Evolutionary conservation across 30 jellyfish, hydroid and myxozoan genomes (phyloP).

Genomic region (Euphysa ruthae): DNA sequence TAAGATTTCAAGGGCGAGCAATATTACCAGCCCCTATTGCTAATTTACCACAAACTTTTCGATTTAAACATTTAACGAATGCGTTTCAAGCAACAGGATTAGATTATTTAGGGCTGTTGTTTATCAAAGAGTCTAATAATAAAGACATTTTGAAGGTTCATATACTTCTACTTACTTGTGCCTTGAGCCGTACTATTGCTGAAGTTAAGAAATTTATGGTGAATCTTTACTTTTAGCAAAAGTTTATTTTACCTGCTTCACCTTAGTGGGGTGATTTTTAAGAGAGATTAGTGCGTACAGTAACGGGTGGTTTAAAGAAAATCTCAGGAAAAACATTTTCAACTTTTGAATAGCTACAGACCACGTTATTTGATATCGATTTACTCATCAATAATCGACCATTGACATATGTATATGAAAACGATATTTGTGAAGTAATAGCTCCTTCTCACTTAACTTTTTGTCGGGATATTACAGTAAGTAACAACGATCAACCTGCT

Average conservation of each 20-base stretch:
- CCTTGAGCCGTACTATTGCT: slow-evolving; percentile 20
- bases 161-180: slow-evolving; percentile 34
- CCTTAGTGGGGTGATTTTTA: slow-evolving; percentile 48
- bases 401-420: slow-evolving; percentile 2
- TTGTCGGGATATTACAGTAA: slow-evolving; percentile 25
- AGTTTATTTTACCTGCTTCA: slow-evolving; percentile 15
- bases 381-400: slow-evolving; percentile 29
- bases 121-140: no score
- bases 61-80: no score
- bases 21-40: no score
- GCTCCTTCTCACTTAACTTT: slow-evolving; percentile 33
- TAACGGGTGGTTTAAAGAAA: slow-evolving; percentile 22
- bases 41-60: no score
- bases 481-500: no score
- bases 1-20: no score
- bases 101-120: no score
- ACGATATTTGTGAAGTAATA: slow-evolving; percentile 2
- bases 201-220: slow-evolving; percentile 7
- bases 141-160: slow-evolving; percentile 27
- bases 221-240: slow-evolving; percentile 1
- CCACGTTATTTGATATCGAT: not conserved
- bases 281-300: slow-evolving; percentile 24
- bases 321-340: slow-evolving; percentile 6
- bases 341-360: not conserved
- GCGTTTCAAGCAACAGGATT: no score